These are phyloP conservation scores for Athene cunicularia DNA, from an alignment of 2,113 vertebrate species.

Conservation along the genomic window DNA sequence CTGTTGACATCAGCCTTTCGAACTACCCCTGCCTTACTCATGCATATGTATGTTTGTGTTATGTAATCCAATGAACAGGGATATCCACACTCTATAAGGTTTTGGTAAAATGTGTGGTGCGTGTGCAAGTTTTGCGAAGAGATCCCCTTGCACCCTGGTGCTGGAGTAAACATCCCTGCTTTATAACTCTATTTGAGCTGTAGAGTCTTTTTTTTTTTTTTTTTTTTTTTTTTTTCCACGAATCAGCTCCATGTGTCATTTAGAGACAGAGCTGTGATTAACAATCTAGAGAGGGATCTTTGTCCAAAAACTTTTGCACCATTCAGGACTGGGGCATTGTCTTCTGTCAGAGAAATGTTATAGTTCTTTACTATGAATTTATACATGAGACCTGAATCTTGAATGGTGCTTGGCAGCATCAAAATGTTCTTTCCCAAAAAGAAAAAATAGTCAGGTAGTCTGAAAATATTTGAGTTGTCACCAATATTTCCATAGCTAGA, in stretches of 20 bases:
- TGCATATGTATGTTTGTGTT: no score
- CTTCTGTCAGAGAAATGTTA: neutral
- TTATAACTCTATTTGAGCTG: no score
- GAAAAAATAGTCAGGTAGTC: neutral
- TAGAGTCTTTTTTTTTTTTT: no score
- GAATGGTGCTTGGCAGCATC: neutral
- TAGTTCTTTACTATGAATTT: neutral
- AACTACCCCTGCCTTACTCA: no score
- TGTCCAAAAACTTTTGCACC: neutral
- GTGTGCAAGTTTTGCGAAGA: no score
- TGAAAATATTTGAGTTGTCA: neutral
- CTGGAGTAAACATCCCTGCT: no score
- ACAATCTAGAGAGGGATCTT: neutral
- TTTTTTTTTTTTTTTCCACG: no score
- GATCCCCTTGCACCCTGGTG: no score
- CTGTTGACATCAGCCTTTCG: no score
- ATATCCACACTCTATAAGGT: no score
- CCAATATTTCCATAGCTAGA: neutral
- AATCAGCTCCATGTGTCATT: neutral
- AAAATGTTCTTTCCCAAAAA: neutral
- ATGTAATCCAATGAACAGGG: no score
- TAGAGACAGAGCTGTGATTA: neutral
- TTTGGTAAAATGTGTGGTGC: no score
- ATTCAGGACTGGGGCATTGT: neutral
- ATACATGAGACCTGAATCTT: neutral